These are phyloP conservation scores for Tychaedon coryphoeus DNA, from an alignment of 2,113 vertebrate genomes.

Conservation along the genomic window DNA sequence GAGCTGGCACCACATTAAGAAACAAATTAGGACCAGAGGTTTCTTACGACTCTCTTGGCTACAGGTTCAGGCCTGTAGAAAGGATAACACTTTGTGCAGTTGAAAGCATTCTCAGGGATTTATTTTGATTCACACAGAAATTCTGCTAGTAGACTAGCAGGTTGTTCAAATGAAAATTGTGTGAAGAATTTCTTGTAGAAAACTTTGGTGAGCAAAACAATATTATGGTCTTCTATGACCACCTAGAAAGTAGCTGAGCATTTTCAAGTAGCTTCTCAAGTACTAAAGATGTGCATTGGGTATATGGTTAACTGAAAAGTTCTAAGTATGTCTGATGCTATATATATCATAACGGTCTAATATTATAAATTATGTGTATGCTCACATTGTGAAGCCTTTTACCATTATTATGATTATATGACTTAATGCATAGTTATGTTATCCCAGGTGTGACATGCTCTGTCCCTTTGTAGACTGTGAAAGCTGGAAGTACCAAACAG, in stretches of 20 bases:
- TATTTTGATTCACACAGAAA: neutral
- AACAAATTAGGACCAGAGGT: conserved; percentile 43
- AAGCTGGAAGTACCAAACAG: conserved; percentile 1
- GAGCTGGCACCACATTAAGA: conserved; percentile 28
- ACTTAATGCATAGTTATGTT: neutral
- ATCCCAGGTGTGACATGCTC: neutral
- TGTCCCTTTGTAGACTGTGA: neutral
- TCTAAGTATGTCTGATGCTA: neutral
- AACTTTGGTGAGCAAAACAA: neutral
- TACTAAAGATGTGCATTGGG: neutral
- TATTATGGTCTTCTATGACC: neutral
- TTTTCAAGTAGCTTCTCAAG: neutral
- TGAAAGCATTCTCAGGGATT: neutral
- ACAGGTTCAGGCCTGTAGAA: neutral
- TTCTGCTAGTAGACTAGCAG: neutral
- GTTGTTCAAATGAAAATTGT: neutral
- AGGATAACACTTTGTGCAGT: neutral
- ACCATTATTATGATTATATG: neutral
- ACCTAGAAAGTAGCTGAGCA: neutral
- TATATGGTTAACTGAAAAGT: neutral
- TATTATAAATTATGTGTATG: neutral
- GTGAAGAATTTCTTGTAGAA: neutral
- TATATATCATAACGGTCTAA: neutral
- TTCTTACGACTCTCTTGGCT: neutral
- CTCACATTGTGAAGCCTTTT: neutral